These are phyloP conservation scores for Macrophya annulata DNA, from an alignment of 2,888 invertebrate genomes.

Conservation along the genomic window DNA sequence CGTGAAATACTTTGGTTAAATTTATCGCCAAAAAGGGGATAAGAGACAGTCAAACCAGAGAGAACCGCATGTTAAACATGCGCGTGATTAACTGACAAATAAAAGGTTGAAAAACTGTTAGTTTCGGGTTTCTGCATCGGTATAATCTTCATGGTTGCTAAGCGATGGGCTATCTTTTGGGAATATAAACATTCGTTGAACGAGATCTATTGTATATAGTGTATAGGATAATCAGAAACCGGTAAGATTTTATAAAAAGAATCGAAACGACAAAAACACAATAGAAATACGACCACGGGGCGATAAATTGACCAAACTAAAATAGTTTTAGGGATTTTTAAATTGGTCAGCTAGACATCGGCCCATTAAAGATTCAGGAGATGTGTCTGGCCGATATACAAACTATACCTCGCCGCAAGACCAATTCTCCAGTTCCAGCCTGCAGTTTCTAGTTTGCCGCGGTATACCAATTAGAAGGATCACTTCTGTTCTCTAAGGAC, in stretches of 20 bases:
- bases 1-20: constrained; percentile 30
- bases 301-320: constrained; percentile 69
- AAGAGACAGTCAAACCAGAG: constrained; percentile 22
- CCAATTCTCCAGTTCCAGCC: constrained; percentile 26
- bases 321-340: constrained; percentile 69
- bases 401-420: constrained; percentile 43
- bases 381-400: constrained; percentile 72
- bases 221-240: constrained; percentile 48
- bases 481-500: constrained; percentile 46
- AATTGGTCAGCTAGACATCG: constrained; percentile 70
- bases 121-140: constrained; percentile 8
- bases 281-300: constrained; percentile 59
- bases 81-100: constrained; percentile 46
- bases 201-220: not conserved
- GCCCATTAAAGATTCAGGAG: constrained; percentile 70
- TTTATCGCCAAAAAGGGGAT: constrained; percentile 40
- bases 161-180: constrained; percentile 39
- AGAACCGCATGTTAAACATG: constrained; percentile 33
- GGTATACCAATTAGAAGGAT: constrained; percentile 73
- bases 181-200: not conserved
- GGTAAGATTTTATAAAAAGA: not conserved
- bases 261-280: constrained; percentile 60
- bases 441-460: constrained; percentile 57
- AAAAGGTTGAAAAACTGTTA: constrained; percentile 42
- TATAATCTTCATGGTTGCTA: not conserved